phyloP scores from a whole-genome alignment of 1,140 invertebrate species.

The Sipha flava region DNA sequence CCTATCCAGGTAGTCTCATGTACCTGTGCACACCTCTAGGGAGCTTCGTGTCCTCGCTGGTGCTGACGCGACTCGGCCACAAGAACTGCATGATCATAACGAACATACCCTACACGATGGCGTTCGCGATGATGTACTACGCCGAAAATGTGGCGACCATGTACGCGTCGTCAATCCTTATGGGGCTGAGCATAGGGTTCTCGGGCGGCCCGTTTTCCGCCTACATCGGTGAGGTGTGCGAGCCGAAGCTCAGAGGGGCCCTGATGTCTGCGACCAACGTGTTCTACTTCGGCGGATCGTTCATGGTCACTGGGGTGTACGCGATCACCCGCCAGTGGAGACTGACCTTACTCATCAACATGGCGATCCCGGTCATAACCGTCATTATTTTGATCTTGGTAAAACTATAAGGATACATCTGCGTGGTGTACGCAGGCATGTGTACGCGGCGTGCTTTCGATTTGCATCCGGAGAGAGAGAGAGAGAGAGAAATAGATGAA shows the following conservation, averaged over 20 bases:
- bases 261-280: constrained; percentile 25
- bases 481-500: too few relatives aligned
- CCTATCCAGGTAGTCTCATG: constrained; percentile 40
- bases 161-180: constrained; percentile 33
- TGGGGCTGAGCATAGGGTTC: constrained; percentile 44
- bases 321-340: constrained; percentile 3
- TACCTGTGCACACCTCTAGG: constrained; percentile 39
- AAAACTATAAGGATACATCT: too few relatives aligned
- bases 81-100: constrained; percentile 41
- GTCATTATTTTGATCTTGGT: not conserved
- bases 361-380: not conserved
- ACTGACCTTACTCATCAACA: not conserved
- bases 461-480: too few relatives aligned
- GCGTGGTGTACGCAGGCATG: too few relatives aligned
- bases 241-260: constrained; percentile 36
- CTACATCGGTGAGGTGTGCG: constrained; percentile 49
- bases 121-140: constrained; percentile 37
- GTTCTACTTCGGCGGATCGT: not conserved
- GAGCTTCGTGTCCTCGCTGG: constrained; percentile 37
- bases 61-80: constrained; percentile 37
- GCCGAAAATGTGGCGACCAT: constrained; percentile 29
- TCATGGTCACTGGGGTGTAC: not conserved
- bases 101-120: constrained; percentile 38
- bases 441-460: too few relatives aligned
- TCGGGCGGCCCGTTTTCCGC: constrained; percentile 47